Evolutionary conservation across 2,888 invertebrate species (phyloP).

Genomic region (Vesta saturnalis): DNA sequence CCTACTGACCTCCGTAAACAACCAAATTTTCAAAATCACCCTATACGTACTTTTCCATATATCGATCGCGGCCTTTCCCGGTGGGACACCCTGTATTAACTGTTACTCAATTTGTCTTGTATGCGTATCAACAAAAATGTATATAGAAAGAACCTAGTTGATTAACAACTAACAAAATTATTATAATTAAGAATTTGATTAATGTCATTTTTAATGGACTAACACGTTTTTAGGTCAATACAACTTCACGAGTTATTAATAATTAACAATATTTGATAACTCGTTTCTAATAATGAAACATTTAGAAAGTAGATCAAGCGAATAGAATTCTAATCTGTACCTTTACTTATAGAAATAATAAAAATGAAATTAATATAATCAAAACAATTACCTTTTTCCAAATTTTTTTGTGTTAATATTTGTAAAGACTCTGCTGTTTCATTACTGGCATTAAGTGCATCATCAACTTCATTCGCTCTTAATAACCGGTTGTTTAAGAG

Average conservation of each 20-base stretch:
- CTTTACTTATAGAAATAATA: too few species aligned
- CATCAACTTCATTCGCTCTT: slow-evolving; percentile 67
- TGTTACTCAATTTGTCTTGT: too few species aligned
- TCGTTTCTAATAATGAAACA: not conserved
- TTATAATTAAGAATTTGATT: too few species aligned
- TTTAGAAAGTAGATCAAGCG: not conserved
- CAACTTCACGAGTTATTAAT: too few species aligned
- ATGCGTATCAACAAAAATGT: too few species aligned
- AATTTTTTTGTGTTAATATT: slow-evolving; percentile 62
- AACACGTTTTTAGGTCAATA: not conserved
- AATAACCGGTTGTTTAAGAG: slow-evolving; percentile 66
- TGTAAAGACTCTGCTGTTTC: slow-evolving; percentile 66
- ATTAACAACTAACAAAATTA: too few species aligned
- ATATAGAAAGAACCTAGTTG: too few species aligned
- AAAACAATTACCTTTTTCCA: slow-evolving; percentile 62
- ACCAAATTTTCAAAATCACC: too few species aligned
- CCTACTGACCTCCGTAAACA: too few species aligned
- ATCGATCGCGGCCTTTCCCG: too few species aligned
- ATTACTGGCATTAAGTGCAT: slow-evolving; percentile 66
- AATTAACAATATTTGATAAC: not conserved
- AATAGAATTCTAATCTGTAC: not conserved
- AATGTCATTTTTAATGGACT: not conserved
- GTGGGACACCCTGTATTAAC: too few species aligned
- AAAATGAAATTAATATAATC: not conserved
- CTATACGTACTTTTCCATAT: too few species aligned